phyloP scores from a whole-genome alignment of 2,113 vertebrate species.

The Oreocharis arfaki region DNA sequence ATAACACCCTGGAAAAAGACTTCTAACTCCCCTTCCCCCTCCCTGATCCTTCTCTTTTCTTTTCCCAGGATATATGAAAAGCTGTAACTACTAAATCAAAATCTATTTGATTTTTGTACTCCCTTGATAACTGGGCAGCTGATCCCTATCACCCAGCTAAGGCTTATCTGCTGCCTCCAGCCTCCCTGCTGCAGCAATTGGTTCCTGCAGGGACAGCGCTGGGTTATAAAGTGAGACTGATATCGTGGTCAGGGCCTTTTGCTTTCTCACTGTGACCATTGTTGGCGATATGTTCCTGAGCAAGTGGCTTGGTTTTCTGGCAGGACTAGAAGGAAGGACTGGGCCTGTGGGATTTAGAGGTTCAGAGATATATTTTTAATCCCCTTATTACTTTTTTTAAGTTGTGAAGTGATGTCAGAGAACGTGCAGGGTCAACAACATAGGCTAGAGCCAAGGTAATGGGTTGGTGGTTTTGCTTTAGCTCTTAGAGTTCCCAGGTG shows the following conservation, averaged over 20 bases:
- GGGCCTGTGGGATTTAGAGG: neutral
- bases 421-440: neutral
- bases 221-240: slow-evolving; percentile 39
- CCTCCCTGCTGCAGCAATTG: slow-evolving; percentile 21
- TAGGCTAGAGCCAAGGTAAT: neutral
- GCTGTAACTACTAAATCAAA: slow-evolving; percentile 56
- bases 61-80: slow-evolving; percentile 51
- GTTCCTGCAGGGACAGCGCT: neutral
- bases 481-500: neutral
- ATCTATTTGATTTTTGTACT: slow-evolving; percentile 67
- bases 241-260: neutral
- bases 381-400: neutral
- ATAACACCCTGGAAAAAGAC: slow-evolving; percentile 14
- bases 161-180: slow-evolving; percentile 68
- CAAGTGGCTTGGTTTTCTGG: neutral
- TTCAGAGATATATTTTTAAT: slow-evolving; percentile 24
- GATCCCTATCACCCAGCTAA: slow-evolving; percentile 56
- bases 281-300: neutral
- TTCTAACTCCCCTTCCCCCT: neutral
- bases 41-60: slow-evolving; percentile 7
- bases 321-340: neutral
- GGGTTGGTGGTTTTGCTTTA: neutral
- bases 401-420: neutral
- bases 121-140: slow-evolving; percentile 58
- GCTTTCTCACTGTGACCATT: neutral